phyloP scores from a whole-genome alignment of 2,888 invertebrate species.

The Cephalotes varians region DNA sequence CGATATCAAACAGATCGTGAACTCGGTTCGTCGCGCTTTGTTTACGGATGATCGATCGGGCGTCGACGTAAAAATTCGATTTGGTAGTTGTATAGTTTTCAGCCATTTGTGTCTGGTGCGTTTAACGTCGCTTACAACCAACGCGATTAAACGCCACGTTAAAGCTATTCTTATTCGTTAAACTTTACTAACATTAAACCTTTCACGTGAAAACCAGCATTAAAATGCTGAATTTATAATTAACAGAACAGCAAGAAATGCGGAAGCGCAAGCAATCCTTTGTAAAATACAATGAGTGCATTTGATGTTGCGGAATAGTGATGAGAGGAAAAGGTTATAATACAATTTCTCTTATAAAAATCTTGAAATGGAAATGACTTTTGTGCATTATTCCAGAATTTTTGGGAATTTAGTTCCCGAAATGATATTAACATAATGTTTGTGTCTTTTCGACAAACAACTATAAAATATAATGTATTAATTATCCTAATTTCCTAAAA shows the following conservation, averaged over 20 bases:
- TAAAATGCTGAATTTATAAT: constrained; percentile 25
- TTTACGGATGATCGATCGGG: constrained; percentile 62
- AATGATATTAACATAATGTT: background rate
- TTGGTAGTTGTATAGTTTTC: constrained; percentile 44
- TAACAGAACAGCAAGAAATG: background rate
- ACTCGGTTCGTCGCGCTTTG: constrained; percentile 66
- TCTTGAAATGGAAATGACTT: constrained; percentile 34
- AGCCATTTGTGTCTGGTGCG: background rate
- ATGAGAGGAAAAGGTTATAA: background rate
- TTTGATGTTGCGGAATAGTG: background rate
- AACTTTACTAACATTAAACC: background rate
- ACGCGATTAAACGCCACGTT: background rate
- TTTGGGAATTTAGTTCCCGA: background rate
- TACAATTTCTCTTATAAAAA: constrained; percentile 20
- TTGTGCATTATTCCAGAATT: constrained; percentile 7
- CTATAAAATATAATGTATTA: background rate
- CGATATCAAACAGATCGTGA: constrained; percentile 69
- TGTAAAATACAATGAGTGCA: constrained; percentile 19
- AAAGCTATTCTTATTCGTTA: background rate
- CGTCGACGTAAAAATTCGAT: constrained; percentile 65
- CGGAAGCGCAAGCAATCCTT: background rate
- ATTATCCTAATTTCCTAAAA: background rate
- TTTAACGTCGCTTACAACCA: background rate
- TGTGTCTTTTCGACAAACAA: background rate
- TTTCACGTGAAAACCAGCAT: background rate